phyloP scores from a whole-genome alignment of 1,140 invertebrate species.

The Eumeta japonica region DNA sequence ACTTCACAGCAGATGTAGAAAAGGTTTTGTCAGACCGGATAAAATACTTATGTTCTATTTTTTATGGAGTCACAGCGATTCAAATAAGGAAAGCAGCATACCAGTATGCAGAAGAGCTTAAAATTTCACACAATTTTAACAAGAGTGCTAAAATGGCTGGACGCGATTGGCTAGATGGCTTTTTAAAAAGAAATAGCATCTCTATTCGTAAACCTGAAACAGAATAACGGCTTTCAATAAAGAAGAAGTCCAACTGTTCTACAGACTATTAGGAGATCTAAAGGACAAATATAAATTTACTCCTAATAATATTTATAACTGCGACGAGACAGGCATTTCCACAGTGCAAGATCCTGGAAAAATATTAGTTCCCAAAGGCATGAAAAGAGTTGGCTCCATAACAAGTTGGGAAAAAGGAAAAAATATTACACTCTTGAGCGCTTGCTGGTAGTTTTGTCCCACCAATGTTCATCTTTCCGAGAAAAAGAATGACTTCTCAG shows the following conservation, averaged over 20 bases:
- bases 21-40: slow-evolving; percentile 8
- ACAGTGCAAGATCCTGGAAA: slow-evolving; percentile 3
- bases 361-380: slow-evolving; percentile 8
- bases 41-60: slow-evolving; percentile 8
- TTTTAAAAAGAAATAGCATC: slow-evolving; percentile 13
- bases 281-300: slow-evolving; percentile 17
- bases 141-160: slow-evolving; percentile 12
- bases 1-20: slow-evolving; percentile 10
- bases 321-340: slow-evolving; percentile 2
- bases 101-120: slow-evolving; percentile 4
- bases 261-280: slow-evolving; percentile 14
- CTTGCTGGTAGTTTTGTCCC: slow-evolving; percentile 29
- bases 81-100: slow-evolving; percentile 11
- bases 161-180: slow-evolving; percentile 11
- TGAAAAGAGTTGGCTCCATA: slow-evolving; percentile 17
- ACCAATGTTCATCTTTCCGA: too few species aligned
- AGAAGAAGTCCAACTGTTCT: slow-evolving; percentile 17
- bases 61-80: slow-evolving; percentile 10
- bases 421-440: slow-evolving; percentile 9
- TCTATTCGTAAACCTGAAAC: slow-evolving; percentile 16
- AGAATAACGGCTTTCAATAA: slow-evolving; percentile 21
- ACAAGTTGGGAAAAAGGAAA: slow-evolving; percentile 38
- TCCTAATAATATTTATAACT: slow-evolving; percentile 17
- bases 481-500: slow-evolving; percentile 9
- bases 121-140: slow-evolving; percentile 15